These are phyloP conservation scores for Rissa tridactyla DNA, from an alignment of 2,113 vertebrate genomes.

Conservation along the genomic window DNA sequence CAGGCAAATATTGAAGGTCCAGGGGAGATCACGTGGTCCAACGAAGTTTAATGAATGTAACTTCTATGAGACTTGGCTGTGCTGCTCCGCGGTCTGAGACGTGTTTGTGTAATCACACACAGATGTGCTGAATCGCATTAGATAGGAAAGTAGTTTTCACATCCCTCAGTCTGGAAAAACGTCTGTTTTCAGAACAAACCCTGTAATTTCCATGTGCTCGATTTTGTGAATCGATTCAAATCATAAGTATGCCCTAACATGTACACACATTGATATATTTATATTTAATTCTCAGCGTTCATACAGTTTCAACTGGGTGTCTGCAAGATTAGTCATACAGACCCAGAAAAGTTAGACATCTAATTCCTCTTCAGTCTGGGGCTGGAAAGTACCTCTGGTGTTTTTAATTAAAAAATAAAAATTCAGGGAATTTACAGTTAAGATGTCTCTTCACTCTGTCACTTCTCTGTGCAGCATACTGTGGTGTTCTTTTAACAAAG, in stretches of 20 bases:
- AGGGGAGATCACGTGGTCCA: neutral
- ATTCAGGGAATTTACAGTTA: neutral
- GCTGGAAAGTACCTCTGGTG: slow-evolving; percentile 18
- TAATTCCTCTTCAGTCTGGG: slow-evolving; percentile 21
- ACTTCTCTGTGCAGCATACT: neutral
- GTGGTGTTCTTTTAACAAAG: neutral
- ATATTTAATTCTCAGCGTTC: neutral
- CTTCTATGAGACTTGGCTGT: slow-evolving; percentile 16
- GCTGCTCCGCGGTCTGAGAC: neutral
- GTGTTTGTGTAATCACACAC: slow-evolving; percentile 32
- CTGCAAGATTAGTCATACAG: slow-evolving; percentile 16
- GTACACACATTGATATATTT: neutral
- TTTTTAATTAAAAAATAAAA: slow-evolving; percentile 10
- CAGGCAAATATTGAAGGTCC: neutral
- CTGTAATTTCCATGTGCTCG: neutral
- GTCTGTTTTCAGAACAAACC: slow-evolving; percentile 31
- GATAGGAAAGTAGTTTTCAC: slow-evolving; percentile 30
- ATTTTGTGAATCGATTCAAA: slow-evolving; percentile 20
- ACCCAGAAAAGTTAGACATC: neutral
- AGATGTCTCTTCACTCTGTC: neutral
- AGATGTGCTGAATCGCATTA: slow-evolving; percentile 26
- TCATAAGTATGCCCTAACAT: neutral
- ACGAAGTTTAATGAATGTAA: slow-evolving; percentile 22
- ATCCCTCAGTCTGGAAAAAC: slow-evolving; percentile 28
- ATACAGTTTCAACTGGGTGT: neutral